Base-by-base conservation (phyloP, 1,140 invertebrate genomes). In the Stenopsyche tienmushanensis region DNA sequence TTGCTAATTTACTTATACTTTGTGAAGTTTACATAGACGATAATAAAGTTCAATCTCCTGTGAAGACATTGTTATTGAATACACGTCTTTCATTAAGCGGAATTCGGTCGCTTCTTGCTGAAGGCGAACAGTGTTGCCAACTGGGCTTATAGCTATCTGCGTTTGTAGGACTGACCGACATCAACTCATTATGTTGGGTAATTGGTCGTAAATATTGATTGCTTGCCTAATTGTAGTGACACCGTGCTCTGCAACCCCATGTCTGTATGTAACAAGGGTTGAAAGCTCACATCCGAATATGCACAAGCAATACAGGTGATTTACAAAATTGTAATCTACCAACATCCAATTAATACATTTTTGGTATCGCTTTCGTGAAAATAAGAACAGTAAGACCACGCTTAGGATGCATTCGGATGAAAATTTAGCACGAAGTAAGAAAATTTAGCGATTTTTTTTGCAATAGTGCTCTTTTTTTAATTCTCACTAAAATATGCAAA, bases 161-260 rank as follows among this genome's bases (percentile, higher is more conserved):
- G 67, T 64, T 59, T 68, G 66, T 64, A 68, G 29, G 21, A 42
- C 21, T 15, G 26, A 54, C 42, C 18, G 29, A 53, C 24, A 50
- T 25, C 44, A 44, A 42, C 67, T 69, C 67, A 65, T 69, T 69
- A 69, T 55, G 52, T 21, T 18, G 63, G 57, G 49, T 69, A 69
- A 69, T 69, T 69, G 67, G 63, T 62, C 67, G 67, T 69, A 65
- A 69, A 69, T 69, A 69, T 69, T 69, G 63, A 69, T 65, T n/a
- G 42, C 41, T 20, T 13, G 15, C 25, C 44, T 45, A 44, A 57
- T 62, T 62, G 39, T 62, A 55, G 58, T 34, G 18, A 54, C 52
- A 54, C 23, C 52, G 24, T 10, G 10, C 24, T 3, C 17, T 15
- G 10, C 20, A 44, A 15, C 18, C 13, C 3, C 18, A 44, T n/a